Base-by-base conservation (phyloP, 2,113 vertebrate genomes). In the Uropsilus gracilis region DNA sequence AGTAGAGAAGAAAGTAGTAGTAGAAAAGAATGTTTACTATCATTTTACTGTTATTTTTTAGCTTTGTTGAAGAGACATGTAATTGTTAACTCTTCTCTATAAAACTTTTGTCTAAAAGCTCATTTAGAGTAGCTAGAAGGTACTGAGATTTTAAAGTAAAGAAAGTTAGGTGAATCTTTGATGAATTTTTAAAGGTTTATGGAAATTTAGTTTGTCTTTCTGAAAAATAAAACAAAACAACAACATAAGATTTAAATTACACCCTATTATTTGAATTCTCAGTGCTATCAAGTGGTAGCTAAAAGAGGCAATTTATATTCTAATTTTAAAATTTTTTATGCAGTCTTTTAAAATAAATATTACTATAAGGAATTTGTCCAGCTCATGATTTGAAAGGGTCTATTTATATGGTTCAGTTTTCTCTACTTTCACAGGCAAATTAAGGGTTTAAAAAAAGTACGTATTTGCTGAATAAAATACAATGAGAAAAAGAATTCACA, bases 131-230 rank as follows among this genome's bases (percentile, higher is more conserved):
- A 7, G 34, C 20, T 32, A 81, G 55, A 81, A 71, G 69, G 44
- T 28, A 30, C 11, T 16, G 59, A 75, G 37, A 82, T 83, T 63
- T 75, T 86, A 92, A 73, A 81, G 66, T 89, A 37, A 64, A 89
- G 50, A 84, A 66, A 81, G 87, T 75, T 28, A 34, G 75, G 89
- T 55, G 48, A 59, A 95, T 76, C 8, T 48, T 42, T 82, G 26
- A 57, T 42, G 53, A 69, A 75, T 81, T 95, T 90, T 84, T 59
- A 32, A 75, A 37, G 53, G 46, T 57, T 89, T 37, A 69, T 72
- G 46, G 83, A 95, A 91, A 86, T 94, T 94, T 73, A 66, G 72
- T 68, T 91, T 92, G 30, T 37, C 80, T 84, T 94, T 86, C 69
- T 91, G 69, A 37, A 88, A 86, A 82, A n/a, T n/a, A n/a, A n/a